Evolutionary conservation across 2,888 invertebrate species (phyloP), one percentile per base, ranked within the genome.

Genomic region (Eristalis intricaria): DNA sequence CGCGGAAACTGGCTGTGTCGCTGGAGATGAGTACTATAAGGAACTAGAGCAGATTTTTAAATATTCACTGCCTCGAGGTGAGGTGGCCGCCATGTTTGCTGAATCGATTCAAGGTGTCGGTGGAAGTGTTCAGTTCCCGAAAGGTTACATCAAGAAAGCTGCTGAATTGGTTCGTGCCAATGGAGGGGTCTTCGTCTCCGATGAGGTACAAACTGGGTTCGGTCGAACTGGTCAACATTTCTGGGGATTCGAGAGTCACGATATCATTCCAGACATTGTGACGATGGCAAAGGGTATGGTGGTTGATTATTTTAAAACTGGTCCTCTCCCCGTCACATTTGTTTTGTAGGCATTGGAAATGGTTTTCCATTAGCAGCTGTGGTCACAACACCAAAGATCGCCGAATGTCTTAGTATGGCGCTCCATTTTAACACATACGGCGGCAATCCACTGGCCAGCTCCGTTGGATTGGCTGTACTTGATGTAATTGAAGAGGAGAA

Each of bases 61-160:
- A 82, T 96, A 96, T 92, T 96, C 97, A 10, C 92, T 98, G 88
- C 97, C 98, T 0, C 95, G 95, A 81, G 96, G 96, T 26, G 95
- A 95, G 74, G 95, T 98, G 5, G 99, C 98, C 0, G 99, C 96
- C 5, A 96, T 99, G 92, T 97, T 99, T 91, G 98, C 97, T 0
- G 99, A 99, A 93, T 97, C 98, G 0, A 99, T 99, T 89, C 99
- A 99, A 94, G 99, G 99, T 19, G 97, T 98, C 8, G 99, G 99
- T 15, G 99, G 99, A 0, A 94, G 96, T 0, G 96, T 99, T 0
- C 99, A 99, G 92, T 99, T 95, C 91, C 98, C 99, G 0, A 97
- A 96, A 91, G 96, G 96, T 3, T 99, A 97, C 92, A 91, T 99
- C 15, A 96, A 96, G 91, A 95, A 95, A 90, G 98, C 97, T 0